Evolutionary conservation across 37 sponge, comb jelly and placozoan species (phyloP), one percentile per base, ranked within the genome.

Genomic region (Ianthella basta): DNA sequence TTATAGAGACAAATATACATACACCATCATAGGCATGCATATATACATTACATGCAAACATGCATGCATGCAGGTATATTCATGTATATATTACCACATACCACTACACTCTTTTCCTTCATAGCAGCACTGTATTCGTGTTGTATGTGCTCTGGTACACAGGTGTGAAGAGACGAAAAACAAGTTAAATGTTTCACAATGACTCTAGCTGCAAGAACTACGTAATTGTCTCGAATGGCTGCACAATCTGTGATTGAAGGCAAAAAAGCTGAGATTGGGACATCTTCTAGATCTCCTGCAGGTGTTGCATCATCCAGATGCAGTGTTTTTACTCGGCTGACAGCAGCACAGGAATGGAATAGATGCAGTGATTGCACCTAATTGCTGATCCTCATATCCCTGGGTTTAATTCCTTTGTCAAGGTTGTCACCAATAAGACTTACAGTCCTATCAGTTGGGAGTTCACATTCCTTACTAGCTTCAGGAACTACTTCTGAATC

Each of bases 341-440:
- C 23, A 12, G 68, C 66, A 33, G 68, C 83, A 57, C 55, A 80
- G 27, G 33, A 27, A 55, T 80, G 83, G 14, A 82, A 82, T n/a
- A n/a, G 21, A 15, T 82, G 83, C 3, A 82, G 33, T 40, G 40
- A 40, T 82, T 64, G 25, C 0, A n/a, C 37, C 50, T 82, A 67
- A 35, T 82, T 59, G 24, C 36, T 37, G 24, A 65, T 36, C 20
- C 38, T 64, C 83, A 82, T 82, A 65, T 59, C 32, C 18, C 83
- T 29, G 24, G 81, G 81, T 8, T 30, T 32, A 29, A 80, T 27
- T 25, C 30, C 23, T 27, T 67, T 83, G 64, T 85, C 78, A 0
- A 85, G 12, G 38, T 85, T 85, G 41, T 85, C 85, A 29, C 85
- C 85, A 73, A 73, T 78, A 59, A 85, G 59, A 36, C 50, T 44